Percentiles rank a stretch among this genome's conserved stretches.
Evolutionary conservation across 2,797 vertebrate species (phyloP).

Genomic region (Hypotaenidia philippensis): DNA sequence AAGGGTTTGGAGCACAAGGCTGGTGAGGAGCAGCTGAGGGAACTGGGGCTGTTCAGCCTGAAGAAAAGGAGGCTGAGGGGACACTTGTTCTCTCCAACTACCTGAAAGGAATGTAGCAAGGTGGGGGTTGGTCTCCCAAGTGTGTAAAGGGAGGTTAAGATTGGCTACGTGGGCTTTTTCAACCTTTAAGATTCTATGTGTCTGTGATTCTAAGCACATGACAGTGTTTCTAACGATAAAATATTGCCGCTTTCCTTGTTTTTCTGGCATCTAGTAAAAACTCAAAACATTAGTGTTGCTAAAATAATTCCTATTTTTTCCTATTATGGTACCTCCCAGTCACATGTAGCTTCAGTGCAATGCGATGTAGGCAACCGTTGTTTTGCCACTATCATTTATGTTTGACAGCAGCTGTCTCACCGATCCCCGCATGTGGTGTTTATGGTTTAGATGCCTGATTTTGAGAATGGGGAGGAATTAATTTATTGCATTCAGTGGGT

Average conservation of each 20-base stretch:
- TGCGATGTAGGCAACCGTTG: not conserved
- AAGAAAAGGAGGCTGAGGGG: no score
- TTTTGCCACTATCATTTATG: not conserved
- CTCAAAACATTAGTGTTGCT: not conserved
- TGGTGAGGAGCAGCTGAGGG: no score
- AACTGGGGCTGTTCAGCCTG: no score
- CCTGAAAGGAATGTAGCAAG: no score
- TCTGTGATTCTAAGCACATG: no score
- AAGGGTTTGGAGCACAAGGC: no score
- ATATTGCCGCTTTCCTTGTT: not conserved
- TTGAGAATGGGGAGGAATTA: not conserved
- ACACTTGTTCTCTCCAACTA: no score
- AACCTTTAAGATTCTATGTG: no score
- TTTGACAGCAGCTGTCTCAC: not conserved
- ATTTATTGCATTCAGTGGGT: not conserved
- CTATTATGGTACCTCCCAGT: not conserved
- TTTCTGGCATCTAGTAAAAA: not conserved
- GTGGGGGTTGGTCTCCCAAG: no score
- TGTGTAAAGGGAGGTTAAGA: no score
- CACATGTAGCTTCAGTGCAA: not conserved
- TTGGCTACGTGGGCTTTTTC: no score
- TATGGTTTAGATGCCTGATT: not conserved
- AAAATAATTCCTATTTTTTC: not conserved
- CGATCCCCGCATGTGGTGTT: not conserved
- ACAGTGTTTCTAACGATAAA: not conserved